Evolutionary conservation across 2,797 vertebrate genomes (phyloP).

Genomic region (Aeoliscus strigatus): DNA sequence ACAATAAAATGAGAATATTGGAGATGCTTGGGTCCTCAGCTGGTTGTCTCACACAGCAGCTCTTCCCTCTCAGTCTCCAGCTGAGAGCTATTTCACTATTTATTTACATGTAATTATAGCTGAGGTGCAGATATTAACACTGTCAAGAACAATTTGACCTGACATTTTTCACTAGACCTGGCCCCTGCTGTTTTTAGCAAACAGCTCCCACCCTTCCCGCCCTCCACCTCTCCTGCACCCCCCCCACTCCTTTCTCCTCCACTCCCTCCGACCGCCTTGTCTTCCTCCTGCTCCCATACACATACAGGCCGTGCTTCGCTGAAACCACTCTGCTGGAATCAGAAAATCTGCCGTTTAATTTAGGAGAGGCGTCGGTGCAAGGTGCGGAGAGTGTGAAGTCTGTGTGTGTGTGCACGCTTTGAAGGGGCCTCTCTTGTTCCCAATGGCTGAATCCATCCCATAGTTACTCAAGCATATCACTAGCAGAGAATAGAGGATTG

Average conservation of each 20-base stretch:
- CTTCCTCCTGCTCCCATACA: slow-evolving; percentile 34
- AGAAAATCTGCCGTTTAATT: slow-evolving; percentile 88
- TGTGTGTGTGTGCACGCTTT: slow-evolving; percentile 41
- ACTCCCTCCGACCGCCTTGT: slow-evolving; percentile 47
- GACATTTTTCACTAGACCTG: slow-evolving; percentile 95
- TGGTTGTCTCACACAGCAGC: slow-evolving; percentile 80
- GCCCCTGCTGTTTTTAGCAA: slow-evolving; percentile 81
- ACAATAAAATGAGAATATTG: slow-evolving; percentile 50
- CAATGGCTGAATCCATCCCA: slow-evolving; percentile 76
- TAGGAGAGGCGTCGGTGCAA: slow-evolving; percentile 60
- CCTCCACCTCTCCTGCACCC: slow-evolving; percentile 3
- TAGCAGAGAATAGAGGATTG: slow-evolving; percentile 77
- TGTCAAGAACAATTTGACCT: slow-evolving; percentile 99
- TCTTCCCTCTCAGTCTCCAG: slow-evolving; percentile 85
- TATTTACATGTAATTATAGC: slow-evolving; percentile 99
- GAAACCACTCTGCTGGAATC: slow-evolving; percentile 75
- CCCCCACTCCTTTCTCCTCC: slow-evolving; percentile 21
- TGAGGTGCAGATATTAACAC: slow-evolving; percentile 99
- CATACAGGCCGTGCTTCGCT: slow-evolving; percentile 40
- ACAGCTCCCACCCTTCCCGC: slow-evolving; percentile 52
- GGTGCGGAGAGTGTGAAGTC: slow-evolving; percentile 53
- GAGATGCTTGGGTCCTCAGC: slow-evolving; percentile 83
- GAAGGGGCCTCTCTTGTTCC: slow-evolving; percentile 71
- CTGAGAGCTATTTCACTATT: slow-evolving; percentile 97
- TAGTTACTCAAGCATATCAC: slow-evolving; percentile 77